These are phyloP conservation scores for Agrotis puta DNA, from an alignment of 2,888 invertebrate genomes.

Conservation along the genomic window DNA sequence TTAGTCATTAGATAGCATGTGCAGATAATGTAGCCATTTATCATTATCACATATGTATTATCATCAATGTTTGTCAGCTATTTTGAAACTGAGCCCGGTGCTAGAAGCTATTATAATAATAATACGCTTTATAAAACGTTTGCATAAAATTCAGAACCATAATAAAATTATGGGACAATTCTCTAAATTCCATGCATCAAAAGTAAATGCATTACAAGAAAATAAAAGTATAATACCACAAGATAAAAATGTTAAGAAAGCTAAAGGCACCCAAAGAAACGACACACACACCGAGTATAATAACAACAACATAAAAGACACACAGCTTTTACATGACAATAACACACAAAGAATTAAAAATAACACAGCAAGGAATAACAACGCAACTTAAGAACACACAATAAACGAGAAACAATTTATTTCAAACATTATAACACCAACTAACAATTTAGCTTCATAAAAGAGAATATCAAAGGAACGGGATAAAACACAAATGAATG, in stretches of 20 bases:
- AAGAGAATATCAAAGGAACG: slow-evolving; percentile 44
- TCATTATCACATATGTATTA: too few relatives aligned
- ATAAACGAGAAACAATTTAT: slow-evolving; percentile 47
- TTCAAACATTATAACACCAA: slow-evolving; percentile 53
- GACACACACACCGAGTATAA: slow-evolving; percentile 33
- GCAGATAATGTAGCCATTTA: too few relatives aligned
- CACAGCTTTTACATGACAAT: slow-evolving; percentile 48
- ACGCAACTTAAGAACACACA: slow-evolving; percentile 34
- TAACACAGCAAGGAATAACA: slow-evolving; percentile 26
- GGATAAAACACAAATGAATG: slow-evolving; percentile 48
- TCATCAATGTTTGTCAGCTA: too few relatives aligned
- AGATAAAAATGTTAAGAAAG: slow-evolving; percentile 46
- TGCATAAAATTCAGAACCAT: background rate
- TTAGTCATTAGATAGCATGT: background rate
- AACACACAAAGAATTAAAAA: slow-evolving; percentile 42
- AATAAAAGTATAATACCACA: slow-evolving; percentile 1
- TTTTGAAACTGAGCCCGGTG: too few relatives aligned
- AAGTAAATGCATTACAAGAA: slow-evolving; percentile 21
- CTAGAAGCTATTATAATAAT: background rate
- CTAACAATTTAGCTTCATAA: slow-evolving; percentile 52
- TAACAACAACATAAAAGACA: slow-evolving; percentile 35
- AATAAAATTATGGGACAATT: background rate
- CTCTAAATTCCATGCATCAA: slow-evolving; percentile 8
- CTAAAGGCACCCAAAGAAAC: slow-evolving; percentile 35
- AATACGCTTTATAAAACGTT: background rate